These are phyloP conservation scores for Arvicola amphibius DNA, from an alignment of 2,797 vertebrate genomes.

Conservation along the genomic window DNA sequence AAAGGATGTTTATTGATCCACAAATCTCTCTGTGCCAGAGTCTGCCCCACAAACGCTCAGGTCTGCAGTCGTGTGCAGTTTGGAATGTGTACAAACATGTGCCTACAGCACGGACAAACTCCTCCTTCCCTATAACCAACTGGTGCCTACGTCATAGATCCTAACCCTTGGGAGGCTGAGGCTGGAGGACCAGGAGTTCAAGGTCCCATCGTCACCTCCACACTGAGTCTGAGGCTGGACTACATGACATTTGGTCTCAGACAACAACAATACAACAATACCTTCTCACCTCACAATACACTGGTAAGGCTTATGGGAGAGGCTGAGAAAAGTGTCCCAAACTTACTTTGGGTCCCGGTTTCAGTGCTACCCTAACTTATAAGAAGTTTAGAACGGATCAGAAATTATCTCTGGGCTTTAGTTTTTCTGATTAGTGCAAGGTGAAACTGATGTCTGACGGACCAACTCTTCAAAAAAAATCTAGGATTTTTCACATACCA, in stretches of 20 bases:
- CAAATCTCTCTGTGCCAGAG: constrained; percentile 32
- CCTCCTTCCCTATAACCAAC: background rate
- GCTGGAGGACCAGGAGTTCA: background rate
- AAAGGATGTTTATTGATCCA: constrained; percentile 65
- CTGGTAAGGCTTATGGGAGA: background rate
- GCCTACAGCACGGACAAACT: background rate
- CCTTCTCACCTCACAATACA: background rate
- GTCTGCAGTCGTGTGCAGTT: background rate
- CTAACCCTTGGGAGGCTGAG: background rate
- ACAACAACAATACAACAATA: background rate
- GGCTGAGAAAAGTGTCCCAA: background rate
- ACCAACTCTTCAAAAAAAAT: background rate
- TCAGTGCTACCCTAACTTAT: background rate
- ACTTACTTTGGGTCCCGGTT: background rate
- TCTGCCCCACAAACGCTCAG: constrained; percentile 58
- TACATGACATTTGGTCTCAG: background rate
- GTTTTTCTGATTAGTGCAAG: background rate
- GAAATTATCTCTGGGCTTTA: background rate
- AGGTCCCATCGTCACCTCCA: background rate
- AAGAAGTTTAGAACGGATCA: background rate
- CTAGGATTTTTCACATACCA: background rate
- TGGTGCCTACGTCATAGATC: background rate
- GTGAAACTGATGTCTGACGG: background rate
- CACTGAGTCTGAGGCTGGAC: background rate
- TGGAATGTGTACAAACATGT: background rate